These are phyloP conservation scores for Atherinomorus stipes DNA, from an alignment of 2,113 vertebrate species.

Conservation along the genomic window DNA sequence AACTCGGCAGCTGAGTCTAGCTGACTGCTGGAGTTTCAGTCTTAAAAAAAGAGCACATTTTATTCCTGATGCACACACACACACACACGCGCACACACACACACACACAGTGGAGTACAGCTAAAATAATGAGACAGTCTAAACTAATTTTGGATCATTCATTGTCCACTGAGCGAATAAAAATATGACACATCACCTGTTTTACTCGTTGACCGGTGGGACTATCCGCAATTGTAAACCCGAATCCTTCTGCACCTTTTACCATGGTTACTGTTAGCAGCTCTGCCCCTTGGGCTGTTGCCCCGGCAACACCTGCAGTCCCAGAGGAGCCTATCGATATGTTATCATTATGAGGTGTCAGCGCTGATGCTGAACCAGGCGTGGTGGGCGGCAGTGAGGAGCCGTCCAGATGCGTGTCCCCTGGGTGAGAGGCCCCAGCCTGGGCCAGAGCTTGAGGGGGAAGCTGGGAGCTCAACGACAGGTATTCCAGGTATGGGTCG, in stretches of 20 bases:
- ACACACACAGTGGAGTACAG: neutral
- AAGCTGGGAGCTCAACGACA: slow-evolving; percentile 96
- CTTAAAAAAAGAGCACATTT: slow-evolving; percentile 26
- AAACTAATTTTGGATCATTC: neutral
- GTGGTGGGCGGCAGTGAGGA: slow-evolving; percentile 90
- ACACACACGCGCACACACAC: neutral
- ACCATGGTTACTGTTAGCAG: slow-evolving; percentile 98
- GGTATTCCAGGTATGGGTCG: slow-evolving; percentile 98
- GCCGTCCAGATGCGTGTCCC: slow-evolving; percentile 94
- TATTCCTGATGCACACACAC: neutral
- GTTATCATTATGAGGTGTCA: slow-evolving; percentile 92
- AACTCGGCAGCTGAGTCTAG: neutral
- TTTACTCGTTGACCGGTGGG: slow-evolving; percentile 97
- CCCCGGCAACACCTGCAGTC: slow-evolving; percentile 82
- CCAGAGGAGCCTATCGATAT: slow-evolving; percentile 97
- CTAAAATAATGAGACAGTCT: slow-evolving; percentile 12
- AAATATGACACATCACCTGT: slow-evolving; percentile 78
- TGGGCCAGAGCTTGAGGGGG: slow-evolving; percentile 90
- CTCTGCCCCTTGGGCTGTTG: slow-evolving; percentile 84
- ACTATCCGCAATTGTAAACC: slow-evolving; percentile 99
- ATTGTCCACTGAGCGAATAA: no score
- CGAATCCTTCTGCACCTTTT: slow-evolving; percentile 98
- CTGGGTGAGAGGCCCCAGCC: slow-evolving; percentile 86
- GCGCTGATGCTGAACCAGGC: slow-evolving; percentile 67
- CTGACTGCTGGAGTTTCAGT: slow-evolving; percentile 13